These are phyloP conservation scores for Glaucopsyche alexis DNA, from an alignment of 2,888 invertebrate species.

Conservation along the genomic window DNA sequence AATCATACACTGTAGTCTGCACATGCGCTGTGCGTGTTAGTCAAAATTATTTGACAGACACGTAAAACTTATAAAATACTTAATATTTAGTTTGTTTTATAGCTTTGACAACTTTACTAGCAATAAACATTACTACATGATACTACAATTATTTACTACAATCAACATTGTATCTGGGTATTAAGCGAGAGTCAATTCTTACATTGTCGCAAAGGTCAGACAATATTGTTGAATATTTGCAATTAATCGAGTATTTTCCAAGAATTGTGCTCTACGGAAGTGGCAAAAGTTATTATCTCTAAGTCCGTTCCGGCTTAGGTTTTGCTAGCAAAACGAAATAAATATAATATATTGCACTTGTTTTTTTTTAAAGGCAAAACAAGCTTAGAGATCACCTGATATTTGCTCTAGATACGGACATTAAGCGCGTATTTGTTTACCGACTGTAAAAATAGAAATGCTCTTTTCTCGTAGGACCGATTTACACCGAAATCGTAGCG, in stretches of 20 bases:
- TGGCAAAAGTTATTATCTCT: not conserved
- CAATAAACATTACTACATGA: not conserved
- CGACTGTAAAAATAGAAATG: too few species aligned
- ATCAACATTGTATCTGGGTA: not conserved
- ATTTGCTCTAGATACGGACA: too few species aligned
- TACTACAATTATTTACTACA: too few species aligned
- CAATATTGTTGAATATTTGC: not conserved
- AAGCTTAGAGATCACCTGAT: too few species aligned
- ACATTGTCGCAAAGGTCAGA: not conserved
- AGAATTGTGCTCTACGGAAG: not conserved
- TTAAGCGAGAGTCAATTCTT: not conserved
- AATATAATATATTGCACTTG: too few species aligned
- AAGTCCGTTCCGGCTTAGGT: not conserved
- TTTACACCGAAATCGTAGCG: too few species aligned
- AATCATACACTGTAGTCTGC: too few species aligned
- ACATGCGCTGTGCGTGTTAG: too few species aligned
- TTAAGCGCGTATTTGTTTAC: too few species aligned
- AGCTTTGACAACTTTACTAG: not conserved
- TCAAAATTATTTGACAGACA: too few species aligned
- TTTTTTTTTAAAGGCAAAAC: too few species aligned
- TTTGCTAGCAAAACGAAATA: not conserved
- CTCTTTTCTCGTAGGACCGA: too few species aligned
- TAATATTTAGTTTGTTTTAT: not conserved
- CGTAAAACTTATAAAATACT: not conserved
- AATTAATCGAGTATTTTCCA: not conserved